Evolutionary conservation across 2,888 invertebrate species (phyloP).

Genomic region (Cancer borealis): DNA sequence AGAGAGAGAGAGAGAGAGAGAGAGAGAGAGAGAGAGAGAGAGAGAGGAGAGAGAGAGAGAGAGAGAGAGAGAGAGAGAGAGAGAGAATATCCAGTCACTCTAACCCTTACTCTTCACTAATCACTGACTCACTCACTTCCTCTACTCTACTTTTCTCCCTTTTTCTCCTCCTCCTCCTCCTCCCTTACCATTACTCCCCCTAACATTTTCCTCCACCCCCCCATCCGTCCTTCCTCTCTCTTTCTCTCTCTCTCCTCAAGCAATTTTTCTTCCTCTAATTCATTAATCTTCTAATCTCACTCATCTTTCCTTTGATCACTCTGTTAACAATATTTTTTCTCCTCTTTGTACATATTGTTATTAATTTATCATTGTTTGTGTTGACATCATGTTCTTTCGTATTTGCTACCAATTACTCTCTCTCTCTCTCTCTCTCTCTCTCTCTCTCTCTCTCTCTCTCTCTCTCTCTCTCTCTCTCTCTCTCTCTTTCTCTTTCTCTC

Average conservation of each 20-base stretch:
- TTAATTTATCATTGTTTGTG: not conserved
- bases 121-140: constrained; percentile 42
- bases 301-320: not conserved
- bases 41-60: constrained; percentile 43
- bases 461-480: constrained; percentile 11
- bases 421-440: constrained; percentile 21
- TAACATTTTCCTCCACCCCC: not conserved
- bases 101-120: not conserved
- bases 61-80: constrained; percentile 42
- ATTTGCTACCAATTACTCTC: not conserved
- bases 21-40: constrained; percentile 36
- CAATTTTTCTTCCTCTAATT: constrained; percentile 23
- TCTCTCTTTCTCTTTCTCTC: not conserved
- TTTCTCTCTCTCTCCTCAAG: not conserved
- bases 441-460: not conserved
- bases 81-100: constrained; percentile 14
- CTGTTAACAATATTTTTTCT: not conserved
- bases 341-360: not conserved
- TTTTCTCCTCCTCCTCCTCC: not conserved
- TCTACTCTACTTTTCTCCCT: not conserved
- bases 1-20: constrained; percentile 12
- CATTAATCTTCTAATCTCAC: constrained; percentile 35
- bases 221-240: not conserved
- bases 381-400: not conserved
- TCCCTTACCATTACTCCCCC: not conserved